Evolutionary conservation across 2,113 vertebrate species (phyloP), one percentile per base, ranked within the genome.

Genomic region (Corydoras maculifer): DNA sequence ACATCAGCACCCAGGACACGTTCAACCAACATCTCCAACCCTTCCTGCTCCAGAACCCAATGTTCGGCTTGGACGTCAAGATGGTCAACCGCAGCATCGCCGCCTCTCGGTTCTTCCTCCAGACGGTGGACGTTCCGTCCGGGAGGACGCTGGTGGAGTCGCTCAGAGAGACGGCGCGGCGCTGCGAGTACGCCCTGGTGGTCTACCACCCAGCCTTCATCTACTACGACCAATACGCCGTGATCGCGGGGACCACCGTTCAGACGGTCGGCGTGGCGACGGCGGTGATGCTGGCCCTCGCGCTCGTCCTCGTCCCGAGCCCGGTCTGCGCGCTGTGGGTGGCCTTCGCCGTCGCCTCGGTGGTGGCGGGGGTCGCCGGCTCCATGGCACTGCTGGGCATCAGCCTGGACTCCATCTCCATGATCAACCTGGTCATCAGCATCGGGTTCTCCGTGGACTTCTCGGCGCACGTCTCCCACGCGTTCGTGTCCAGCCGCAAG

Each of bases 101-200:
- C 78, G 76, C 88, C 30, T 90, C 89, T 64, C 78, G 81, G 62
- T 88, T 90, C 65, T 92, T 91, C 43, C 62, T 93, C 73, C 89
- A 93, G 82, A 91, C 85, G 8, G 62, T 81, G 3, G 79, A 59
- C 71, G 79, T 77, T 54, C 35, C 77, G 11, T 50, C 73, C 3
- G 70, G 84, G 78, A 83, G 88, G 61, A 79, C 80, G 10, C 74
- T 87, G 83, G 78, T 87, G 83, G 65, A 32, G 2, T 70, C 86
- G 29, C 73, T 94, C 11, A 83, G 91, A 77, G 14, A 53, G 8
- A 80, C 78, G 32, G 92, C 90, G 1, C 0, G 79, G 63, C 64
- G 57, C 0, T 90, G 87, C 65, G 70, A 69, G 7, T 3, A 12
- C 13, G 5, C 51, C 10, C 51, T 53, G 51, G 13, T 53, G 51